These are phyloP conservation scores for Vannuccia rotundouncinata DNA, from an alignment of 2,888 invertebrate species.

Conservation along the genomic window DNA sequence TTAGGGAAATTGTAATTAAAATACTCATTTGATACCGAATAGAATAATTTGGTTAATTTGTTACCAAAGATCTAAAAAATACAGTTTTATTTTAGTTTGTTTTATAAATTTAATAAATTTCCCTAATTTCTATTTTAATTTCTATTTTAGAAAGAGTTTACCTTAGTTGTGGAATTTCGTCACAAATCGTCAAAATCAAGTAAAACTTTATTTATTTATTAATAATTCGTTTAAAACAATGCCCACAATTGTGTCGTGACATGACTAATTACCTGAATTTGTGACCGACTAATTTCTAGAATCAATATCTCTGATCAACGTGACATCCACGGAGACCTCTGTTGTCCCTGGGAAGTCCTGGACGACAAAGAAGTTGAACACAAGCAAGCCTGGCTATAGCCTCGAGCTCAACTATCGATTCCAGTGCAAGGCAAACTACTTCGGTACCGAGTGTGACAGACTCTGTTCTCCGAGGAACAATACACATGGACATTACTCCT, in stretches of 20 bases:
- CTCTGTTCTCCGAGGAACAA: slow-evolving; percentile 14
- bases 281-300: no score
- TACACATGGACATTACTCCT: slow-evolving; percentile 30
- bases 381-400: neutral
- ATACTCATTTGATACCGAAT: no score
- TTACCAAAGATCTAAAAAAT: no score
- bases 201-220: no score
- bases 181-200: neutral
- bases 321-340: neutral
- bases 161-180: neutral
- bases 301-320: neutral
- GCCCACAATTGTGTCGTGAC: no score
- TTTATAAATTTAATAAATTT: no score
- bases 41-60: no score
- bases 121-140: neutral
- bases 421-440: slow-evolving; percentile 23
- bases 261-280: no score
- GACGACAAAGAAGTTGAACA: neutral
- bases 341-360: neutral
- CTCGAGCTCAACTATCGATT: neutral
- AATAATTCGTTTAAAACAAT: no score
- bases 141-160: neutral
- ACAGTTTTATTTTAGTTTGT: no score
- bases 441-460: slow-evolving; percentile 34
- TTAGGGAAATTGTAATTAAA: no score